Evolutionary conservation across 2,888 invertebrate species (phyloP).

Genomic region (Plebejus melissa): DNA sequence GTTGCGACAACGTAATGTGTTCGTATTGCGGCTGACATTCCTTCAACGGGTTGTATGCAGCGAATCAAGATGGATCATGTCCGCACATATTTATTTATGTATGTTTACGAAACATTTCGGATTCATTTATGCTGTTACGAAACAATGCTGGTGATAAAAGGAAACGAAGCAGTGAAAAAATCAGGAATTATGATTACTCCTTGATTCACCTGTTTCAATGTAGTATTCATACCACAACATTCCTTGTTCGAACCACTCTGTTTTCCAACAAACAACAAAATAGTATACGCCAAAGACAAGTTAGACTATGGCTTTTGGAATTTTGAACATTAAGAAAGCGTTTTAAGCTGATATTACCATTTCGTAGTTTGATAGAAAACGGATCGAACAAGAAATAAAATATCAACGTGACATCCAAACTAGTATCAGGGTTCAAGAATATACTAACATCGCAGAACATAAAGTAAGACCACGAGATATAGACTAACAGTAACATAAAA

Average conservation of each 20-base stretch:
- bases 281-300: no score
- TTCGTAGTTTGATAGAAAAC: neutral
- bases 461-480: slow-evolving; percentile 1
- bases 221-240: no score
- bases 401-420: neutral
- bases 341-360: neutral
- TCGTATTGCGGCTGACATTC: slow-evolving; percentile 66
- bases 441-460: neutral
- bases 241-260: no score
- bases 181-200: neutral
- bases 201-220: no score
- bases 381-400: neutral
- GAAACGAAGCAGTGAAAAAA: neutral
- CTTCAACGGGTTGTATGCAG: slow-evolving; percentile 54
- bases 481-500: slow-evolving; percentile 7
- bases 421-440: neutral
- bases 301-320: no score
- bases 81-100: slow-evolving; percentile 24
- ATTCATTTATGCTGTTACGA: slow-evolving; percentile 21
- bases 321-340: no score
- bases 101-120: neutral
- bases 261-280: no score
- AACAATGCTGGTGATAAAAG: slow-evolving; percentile 6
- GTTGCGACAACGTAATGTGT: slow-evolving; percentile 69
- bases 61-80: slow-evolving; percentile 60